Evolutionary conservation across 1,140 invertebrate genomes (phyloP).

Genomic region (Brachionus asplanchnoidis): DNA sequence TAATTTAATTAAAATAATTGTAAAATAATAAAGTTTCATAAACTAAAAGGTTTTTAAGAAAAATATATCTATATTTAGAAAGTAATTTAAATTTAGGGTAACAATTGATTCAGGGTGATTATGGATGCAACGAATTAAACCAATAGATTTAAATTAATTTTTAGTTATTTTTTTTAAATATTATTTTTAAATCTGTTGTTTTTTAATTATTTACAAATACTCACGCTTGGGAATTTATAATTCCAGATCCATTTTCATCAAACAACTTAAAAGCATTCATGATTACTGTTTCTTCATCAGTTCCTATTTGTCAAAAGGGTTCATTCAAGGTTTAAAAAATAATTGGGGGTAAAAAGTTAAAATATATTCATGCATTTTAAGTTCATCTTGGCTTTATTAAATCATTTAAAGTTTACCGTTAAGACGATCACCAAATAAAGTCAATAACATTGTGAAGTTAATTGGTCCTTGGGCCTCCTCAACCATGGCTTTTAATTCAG

Average conservation of each 20-base stretch:
- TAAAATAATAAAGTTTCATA: too few species aligned
- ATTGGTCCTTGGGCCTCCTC: conserved; percentile 81
- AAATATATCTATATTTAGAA: neutral
- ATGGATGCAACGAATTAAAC: neutral
- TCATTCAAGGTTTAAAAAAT: neutral
- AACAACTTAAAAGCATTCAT: conserved; percentile 95
- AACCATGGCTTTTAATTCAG: conserved; percentile 84
- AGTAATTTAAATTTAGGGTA: too few species aligned
- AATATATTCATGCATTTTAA: neutral
- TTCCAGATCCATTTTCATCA: conserved; percentile 79
- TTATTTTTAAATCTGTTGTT: neutral
- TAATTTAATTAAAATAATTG: neutral
- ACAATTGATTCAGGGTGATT: neutral
- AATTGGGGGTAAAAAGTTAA: neutral
- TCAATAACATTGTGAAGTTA: conserved; percentile 89
- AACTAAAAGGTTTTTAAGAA: neutral
- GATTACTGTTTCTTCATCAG: conserved; percentile 90
- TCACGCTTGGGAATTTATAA: neutral
- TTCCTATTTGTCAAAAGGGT: conserved; percentile 61
- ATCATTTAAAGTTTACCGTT: conserved; percentile 33
- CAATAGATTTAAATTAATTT: neutral
- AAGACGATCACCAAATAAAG: conserved; percentile 71
- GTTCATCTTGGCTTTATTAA: neutral
- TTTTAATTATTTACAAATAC: neutral
- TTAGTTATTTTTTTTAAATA: neutral